A percentile compares a stretch with the other conserved stretches of the same genome.
Evolutionary conservation across 2,113 vertebrate species (phyloP).

Genomic region (Megaleporinus macrocephalus): DNA sequence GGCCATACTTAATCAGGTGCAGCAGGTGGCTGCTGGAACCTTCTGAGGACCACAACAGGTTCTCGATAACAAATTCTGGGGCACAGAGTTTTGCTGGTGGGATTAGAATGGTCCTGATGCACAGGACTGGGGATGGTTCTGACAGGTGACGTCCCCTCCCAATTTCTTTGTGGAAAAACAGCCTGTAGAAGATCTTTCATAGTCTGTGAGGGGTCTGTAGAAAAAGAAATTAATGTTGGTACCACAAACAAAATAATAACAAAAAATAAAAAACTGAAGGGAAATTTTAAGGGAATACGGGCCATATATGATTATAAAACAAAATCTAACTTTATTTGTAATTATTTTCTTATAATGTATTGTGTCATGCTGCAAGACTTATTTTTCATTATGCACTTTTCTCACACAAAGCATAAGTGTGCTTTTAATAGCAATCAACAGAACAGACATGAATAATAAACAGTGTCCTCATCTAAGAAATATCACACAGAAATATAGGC

Average conservation of each 20-base stretch:
- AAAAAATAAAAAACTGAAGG: no score
- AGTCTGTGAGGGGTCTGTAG: not conserved
- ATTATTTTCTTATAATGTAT: no score
- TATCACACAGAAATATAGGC: not conserved
- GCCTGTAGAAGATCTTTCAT: not conserved
- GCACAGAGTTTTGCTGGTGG: not conserved
- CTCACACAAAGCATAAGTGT: no score
- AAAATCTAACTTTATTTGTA: no score
- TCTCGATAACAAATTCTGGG: not conserved
- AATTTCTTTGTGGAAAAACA: not conserved
- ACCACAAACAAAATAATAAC: not conserved
- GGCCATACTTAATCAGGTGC: not conserved
- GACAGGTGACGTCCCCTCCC: not conserved
- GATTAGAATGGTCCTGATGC: not conserved
- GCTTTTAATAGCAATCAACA: not conserved
- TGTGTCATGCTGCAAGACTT: no score
- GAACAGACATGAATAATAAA: not conserved
- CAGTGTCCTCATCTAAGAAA: not conserved
- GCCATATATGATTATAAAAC: no score
- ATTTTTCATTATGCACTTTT: no score
- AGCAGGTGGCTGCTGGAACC: not conserved
- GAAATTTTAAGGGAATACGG: no score
- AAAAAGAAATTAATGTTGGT: not conserved
- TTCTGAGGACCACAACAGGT: not conserved
- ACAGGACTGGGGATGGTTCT: not conserved